phyloP scores from a whole-genome alignment of 2,888 invertebrate species.

The Eurytoma californica region DNA sequence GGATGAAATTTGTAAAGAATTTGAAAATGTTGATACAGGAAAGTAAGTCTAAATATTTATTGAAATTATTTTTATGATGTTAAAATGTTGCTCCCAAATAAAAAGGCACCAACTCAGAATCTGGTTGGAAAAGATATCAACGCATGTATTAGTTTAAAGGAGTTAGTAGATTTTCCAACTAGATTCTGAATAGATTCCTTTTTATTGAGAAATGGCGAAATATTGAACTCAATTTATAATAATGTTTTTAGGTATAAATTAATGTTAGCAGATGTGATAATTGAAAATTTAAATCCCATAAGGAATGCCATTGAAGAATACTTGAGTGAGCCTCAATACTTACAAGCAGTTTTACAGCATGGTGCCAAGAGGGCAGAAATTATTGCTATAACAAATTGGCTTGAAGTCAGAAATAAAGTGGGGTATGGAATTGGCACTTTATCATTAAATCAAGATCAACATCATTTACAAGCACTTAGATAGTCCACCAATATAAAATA shows the following conservation, averaged over 20 bases:
- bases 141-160: no score
- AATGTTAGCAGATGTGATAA: conserved; percentile 83
- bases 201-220: conserved; percentile 5
- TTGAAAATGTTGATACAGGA: conserved; percentile 82
- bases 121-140: no score
- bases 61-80: neutral
- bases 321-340: conserved; percentile 79
- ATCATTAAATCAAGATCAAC: conserved; percentile 49
- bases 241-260: conserved; percentile 81
- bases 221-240: conserved; percentile 3
- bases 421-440: conserved; percentile 74
- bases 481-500: conserved; percentile 42
- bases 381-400: conserved; percentile 81
- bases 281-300: conserved; percentile 84
- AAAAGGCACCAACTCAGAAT: no score
- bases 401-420: conserved; percentile 79
- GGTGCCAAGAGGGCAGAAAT: conserved; percentile 81
- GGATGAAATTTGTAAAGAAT: conserved; percentile 83
- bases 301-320: conserved; percentile 78
- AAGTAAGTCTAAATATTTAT: conserved; percentile 74
- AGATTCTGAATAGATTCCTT: neutral
- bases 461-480: conserved; percentile 35
- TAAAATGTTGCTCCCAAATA: no score
- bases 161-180: no score
- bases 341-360: conserved; percentile 79